Base-by-base conservation (phyloP, 2,113 vertebrate species). In the Ailurus styani region DNA sequence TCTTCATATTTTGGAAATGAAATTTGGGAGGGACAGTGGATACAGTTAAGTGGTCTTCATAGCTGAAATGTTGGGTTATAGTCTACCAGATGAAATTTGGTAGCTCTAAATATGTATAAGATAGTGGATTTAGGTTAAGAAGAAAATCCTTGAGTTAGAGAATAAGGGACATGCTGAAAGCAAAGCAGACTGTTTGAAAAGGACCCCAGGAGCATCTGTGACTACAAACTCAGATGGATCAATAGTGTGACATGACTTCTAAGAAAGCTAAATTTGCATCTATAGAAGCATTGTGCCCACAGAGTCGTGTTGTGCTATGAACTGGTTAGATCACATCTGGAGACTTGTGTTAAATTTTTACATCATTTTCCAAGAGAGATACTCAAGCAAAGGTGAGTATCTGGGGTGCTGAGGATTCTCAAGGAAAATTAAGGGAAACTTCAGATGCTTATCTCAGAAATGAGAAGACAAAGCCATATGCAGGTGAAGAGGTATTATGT, bases 111-210 rank as follows among this genome's bases (percentile, higher is more conserved):
- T 97, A 40, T 31, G 40, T 31, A 62, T 37, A 40, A 75, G 45
- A 86, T 78, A 77, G 55, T 72, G 17, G 34, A 37, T 91, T 82
- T 73, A 37, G 13, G 31, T 60, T 84, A 57, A 64, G 88, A 78
- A 87, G 23, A 18, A 54, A 89, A 29, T 93, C 40, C 29, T 52
- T 60, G 14, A 54, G 25, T 78, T 77, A 40, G 42, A 90, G 82
- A 95, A 37, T 18, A 3, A 83, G 52, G 45, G 47, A 60, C 11
- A 47, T 17, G 18, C 55, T 88, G 85, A 93, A 81, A 87, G 52
- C 72, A 89, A 95, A 62, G 11, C 6, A 97, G 52, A 62, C 64
- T 86, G 14, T 89, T 75, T 97, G 57, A n/a, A 77, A 96, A 97
- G 81, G 40, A 68, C 7, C 6, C 29, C 34, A 29, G 45, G n/a